Evolutionary conservation across 2,797 vertebrate species (phyloP).

Genomic region (Eulemur coronatus): DNA sequence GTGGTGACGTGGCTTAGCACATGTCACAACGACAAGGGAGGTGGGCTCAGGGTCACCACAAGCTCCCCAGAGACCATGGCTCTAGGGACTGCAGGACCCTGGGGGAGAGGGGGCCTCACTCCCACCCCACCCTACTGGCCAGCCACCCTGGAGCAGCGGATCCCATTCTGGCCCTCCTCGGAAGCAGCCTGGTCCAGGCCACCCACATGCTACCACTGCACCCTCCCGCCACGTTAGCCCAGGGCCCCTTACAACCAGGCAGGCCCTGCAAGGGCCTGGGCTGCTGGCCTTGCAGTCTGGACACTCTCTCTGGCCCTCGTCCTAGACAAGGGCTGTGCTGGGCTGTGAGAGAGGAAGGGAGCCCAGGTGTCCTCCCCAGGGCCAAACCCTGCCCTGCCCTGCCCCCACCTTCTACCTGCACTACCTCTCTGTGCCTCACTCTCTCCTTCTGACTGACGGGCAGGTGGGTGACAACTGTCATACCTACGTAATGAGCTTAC

Average conservation of each 20-base stretch:
- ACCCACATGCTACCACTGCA: neutral
- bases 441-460: neutral
- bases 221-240: rapidly evolving
- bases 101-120: neutral
- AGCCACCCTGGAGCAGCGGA: neutral
- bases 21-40: neutral
- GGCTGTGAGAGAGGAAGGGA: neutral
- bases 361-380: no score
- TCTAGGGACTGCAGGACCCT: neutral
- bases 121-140: neutral
- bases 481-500: no score
- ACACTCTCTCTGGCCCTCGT: neutral
- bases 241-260: neutral
- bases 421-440: neutral
- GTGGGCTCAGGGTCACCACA: neutral
- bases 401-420: neutral
- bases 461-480: neutral
- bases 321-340: neutral
- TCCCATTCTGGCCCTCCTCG: neutral
- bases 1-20: neutral
- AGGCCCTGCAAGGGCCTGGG: neutral
- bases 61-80: neutral
- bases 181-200: neutral
- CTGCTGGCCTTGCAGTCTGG: neutral
- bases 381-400: neutral